A percentile compares a stretch with the other conserved stretches of the same genome.
These are phyloP conservation scores for Hydrotaea cyrtoneurina DNA, from an alignment of 2,888 invertebrate genomes.

Conservation along the genomic window DNA sequence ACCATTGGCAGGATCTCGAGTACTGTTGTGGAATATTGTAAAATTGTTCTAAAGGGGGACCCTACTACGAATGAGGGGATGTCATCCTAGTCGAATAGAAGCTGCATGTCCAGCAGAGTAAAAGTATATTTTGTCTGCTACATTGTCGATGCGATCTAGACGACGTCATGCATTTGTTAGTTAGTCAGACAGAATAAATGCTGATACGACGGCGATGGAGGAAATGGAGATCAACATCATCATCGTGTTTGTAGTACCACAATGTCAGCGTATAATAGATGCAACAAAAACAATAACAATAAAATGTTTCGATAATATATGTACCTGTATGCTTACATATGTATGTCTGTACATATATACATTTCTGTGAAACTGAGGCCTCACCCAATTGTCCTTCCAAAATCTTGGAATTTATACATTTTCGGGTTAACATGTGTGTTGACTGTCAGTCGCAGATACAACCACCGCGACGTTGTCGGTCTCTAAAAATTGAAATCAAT, in stretches of 20 bases:
- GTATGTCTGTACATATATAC: too few relatives aligned
- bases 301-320: constrained; percentile 31
- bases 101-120: too few relatives aligned
- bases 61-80: too few relatives aligned
- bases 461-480: not conserved
- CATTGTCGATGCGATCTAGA: too few relatives aligned
- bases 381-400: not conserved
- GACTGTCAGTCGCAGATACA: not conserved
- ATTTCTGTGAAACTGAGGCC: too few relatives aligned
- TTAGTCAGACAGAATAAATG: constrained; percentile 39
- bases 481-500: constrained; percentile 2
- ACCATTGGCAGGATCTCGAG: too few relatives aligned
- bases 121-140: too few relatives aligned
- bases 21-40: too few relatives aligned
- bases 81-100: too few relatives aligned
- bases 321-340: too few relatives aligned
- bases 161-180: not conserved
- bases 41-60: too few relatives aligned
- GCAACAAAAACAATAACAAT: constrained; percentile 56
- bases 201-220: constrained; percentile 19
- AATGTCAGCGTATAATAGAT: constrained; percentile 54
- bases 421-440: not conserved
- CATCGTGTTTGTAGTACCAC: constrained; percentile 53
- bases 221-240: not conserved
- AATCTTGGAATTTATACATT: not conserved